These are phyloP conservation scores for Merodon equestris DNA, from an alignment of 2,888 invertebrate species.

Conservation along the genomic window DNA sequence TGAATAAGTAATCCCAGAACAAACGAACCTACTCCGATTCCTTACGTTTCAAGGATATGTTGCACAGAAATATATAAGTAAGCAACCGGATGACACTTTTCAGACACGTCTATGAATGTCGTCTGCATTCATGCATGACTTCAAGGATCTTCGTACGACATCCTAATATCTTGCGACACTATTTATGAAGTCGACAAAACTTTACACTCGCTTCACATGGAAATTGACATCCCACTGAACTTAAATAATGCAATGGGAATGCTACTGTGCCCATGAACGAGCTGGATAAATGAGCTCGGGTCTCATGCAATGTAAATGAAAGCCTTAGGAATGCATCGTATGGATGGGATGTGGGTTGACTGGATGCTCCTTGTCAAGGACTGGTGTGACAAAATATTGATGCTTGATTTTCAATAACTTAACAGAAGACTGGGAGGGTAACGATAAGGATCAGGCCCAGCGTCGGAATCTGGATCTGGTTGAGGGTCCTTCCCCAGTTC, in stretches of 20 bases:
- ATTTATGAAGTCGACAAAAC: conserved; percentile 47
- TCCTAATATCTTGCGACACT: conserved; percentile 24
- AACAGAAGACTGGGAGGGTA: conserved; percentile 15
- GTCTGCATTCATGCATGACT: conserved; percentile 57
- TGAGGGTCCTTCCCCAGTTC: conserved; percentile 3
- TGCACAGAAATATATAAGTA: conserved; percentile 20
- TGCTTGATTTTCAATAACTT: conserved; percentile 65
- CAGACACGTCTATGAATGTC: conserved; percentile 60
- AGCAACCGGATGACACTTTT: conserved; percentile 61
- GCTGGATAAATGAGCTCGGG: conserved; percentile 25
- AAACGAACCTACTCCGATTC: conserved; percentile 21
- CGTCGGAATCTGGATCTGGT: background rate
- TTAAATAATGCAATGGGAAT: conserved; percentile 63
- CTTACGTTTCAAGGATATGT: conserved; percentile 17
- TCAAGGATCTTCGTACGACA: conserved; percentile 23
- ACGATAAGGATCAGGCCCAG: too few relatives aligned
- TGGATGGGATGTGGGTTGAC: background rate
- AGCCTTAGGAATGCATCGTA: background rate
- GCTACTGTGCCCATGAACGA: conserved; percentile 2
- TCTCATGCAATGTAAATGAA: conserved; percentile 58
- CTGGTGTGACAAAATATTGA: conserved; percentile 64
- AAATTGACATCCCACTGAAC: conserved; percentile 63
- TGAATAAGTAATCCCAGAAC: conserved; percentile 56
- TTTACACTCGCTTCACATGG: conserved; percentile 51
- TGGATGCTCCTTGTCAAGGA: background rate